These are phyloP conservation scores for Drosophila sordidapex DNA, from an alignment of 2,888 invertebrate species.

Conservation along the genomic window DNA sequence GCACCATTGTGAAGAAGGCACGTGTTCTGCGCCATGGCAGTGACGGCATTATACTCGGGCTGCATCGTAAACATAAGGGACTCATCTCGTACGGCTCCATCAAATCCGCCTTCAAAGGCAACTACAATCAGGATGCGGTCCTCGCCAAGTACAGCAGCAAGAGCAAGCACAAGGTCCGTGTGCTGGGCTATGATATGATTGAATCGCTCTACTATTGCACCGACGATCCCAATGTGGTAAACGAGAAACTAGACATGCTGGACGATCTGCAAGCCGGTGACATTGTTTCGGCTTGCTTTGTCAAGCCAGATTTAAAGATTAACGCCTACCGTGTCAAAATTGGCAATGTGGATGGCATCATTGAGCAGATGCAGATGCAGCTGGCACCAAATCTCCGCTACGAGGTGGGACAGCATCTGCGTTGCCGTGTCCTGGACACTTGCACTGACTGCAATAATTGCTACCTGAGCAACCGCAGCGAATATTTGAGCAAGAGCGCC, in stretches of 20 bases:
- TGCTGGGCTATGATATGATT: constrained; percentile 88
- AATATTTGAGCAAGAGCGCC: constrained; percentile 87
- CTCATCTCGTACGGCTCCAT: constrained; percentile 82
- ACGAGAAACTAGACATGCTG: constrained; percentile 86
- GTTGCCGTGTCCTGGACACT: constrained; percentile 87
- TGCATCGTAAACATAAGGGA: constrained; percentile 81
- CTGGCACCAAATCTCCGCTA: constrained; percentile 86
- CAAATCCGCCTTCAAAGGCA: constrained; percentile 79
- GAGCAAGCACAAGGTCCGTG: constrained; percentile 86
- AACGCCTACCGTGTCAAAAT: constrained; percentile 86
- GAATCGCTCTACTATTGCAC: constrained; percentile 89
- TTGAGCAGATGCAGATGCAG: constrained; percentile 87
- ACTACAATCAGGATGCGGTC: constrained; percentile 84
- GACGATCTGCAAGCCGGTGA: constrained; percentile 86
- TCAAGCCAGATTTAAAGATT: constrained; percentile 84
- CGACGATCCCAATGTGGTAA: constrained; percentile 87
- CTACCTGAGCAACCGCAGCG: constrained; percentile 88
- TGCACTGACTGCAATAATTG: constrained; percentile 85
- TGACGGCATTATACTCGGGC: constrained; percentile 83
- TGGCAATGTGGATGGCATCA: constrained; percentile 87
- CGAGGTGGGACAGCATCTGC: constrained; percentile 86
- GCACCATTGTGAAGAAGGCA: constrained; percentile 87
- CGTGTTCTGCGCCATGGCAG: constrained; percentile 85
- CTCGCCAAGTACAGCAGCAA: constrained; percentile 83
- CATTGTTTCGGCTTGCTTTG: constrained; percentile 86